Evolutionary conservation across 2,113 vertebrate genomes (phyloP).

Genomic region (Etheostoma cragini): DNA sequence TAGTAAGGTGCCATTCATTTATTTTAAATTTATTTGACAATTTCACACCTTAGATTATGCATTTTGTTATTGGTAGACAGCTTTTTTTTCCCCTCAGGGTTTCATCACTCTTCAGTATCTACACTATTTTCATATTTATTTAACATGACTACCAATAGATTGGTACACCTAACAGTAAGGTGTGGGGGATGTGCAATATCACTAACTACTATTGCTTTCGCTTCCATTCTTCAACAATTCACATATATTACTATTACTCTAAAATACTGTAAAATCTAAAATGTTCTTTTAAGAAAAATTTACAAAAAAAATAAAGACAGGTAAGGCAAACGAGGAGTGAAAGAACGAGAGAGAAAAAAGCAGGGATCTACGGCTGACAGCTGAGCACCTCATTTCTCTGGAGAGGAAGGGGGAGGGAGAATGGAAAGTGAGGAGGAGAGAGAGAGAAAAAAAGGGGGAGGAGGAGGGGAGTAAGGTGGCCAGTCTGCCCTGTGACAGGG

Average conservation of each 20-base stretch:
- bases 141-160: background rate
- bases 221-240: slow-evolving; percentile 8
- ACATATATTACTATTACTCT: background rate
- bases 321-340: background rate
- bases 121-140: background rate
- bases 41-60: background rate
- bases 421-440: background rate
- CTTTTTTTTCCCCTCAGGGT: background rate
- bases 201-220: background rate
- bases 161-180: background rate
- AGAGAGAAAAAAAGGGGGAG: background rate
- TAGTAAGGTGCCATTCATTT: background rate
- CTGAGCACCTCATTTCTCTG: slow-evolving; percentile 34
- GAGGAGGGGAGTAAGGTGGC: slow-evolving; percentile 17
- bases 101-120: background rate
- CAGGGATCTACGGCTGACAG: slow-evolving; percentile 20
- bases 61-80: background rate
- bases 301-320: background rate
- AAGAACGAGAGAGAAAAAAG: background rate
- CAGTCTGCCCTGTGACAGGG: slow-evolving; percentile 43
- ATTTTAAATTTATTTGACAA: background rate
- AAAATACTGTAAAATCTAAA: background rate
- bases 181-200: too few relatives aligned
- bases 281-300: too few relatives aligned
- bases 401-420: slow-evolving; percentile 27